phyloP scores from a whole-genome alignment of 2,797 vertebrate genomes.

The Sebastes minor region DNA sequence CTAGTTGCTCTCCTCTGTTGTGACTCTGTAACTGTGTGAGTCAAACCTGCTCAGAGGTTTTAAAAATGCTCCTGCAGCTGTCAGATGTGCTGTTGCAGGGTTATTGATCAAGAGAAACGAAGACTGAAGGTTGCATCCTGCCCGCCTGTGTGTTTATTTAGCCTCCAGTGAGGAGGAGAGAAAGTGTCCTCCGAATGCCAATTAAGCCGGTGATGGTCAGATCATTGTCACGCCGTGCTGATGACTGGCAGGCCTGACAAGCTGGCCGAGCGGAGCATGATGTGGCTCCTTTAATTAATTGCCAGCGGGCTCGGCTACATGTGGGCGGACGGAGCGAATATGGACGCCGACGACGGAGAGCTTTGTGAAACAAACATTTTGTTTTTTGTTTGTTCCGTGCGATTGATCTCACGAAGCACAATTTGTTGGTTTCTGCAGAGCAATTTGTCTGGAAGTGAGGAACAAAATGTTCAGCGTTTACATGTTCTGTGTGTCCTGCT shows the following conservation, averaged over 20 bases:
- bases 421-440: constrained; percentile 22
- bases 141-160: constrained; percentile 36
- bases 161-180: constrained; percentile 36
- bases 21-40: background rate
- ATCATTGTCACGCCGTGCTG: constrained; percentile 50
- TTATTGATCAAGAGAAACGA: constrained; percentile 31
- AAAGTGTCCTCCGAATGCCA: constrained; percentile 44
- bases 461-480: constrained; percentile 4
- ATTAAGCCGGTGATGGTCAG: constrained; percentile 56
- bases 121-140: constrained; percentile 28
- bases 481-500: too few relatives aligned
- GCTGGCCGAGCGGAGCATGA: constrained; percentile 19
- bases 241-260: constrained; percentile 65
- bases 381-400: background rate
- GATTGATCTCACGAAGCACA: constrained; percentile 16
- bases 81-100: constrained; percentile 5
- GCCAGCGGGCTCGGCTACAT: constrained; percentile 16
- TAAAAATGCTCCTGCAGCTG: background rate
- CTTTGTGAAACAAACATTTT: constrained; percentile 12
- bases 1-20: background rate
- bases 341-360: constrained; percentile 22
- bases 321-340: constrained; percentile 31
- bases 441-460: constrained; percentile 8
- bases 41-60: background rate
- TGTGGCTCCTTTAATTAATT: constrained; percentile 52